Evolutionary conservation across 2,797 vertebrate species (phyloP), one percentile per base, ranked within the genome.

Genomic region (Poeciliopsis paucimaculata): DNA sequence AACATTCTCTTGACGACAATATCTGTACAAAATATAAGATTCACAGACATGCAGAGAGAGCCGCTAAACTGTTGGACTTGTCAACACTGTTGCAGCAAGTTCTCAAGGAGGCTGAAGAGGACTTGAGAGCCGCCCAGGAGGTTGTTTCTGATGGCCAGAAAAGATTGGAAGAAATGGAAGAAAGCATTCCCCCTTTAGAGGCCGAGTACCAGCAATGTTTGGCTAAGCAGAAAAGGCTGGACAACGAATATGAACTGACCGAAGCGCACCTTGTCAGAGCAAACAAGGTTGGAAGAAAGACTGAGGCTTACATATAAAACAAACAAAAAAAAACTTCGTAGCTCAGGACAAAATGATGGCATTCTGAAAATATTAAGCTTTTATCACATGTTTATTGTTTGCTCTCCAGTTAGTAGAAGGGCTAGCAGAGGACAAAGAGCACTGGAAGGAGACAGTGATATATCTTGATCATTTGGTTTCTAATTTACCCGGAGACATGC

Each of bases 361-460:
- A 34, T 62, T 18, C 28, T 62, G 13, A 39, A 66, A 66, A 39
- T 66, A 66, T 66, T 39, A 66, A 36, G 18, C 16, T 66, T 66
- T 39, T 66, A 34, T 39, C 18, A 39, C 18, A 39, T 36, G 60
- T 64, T 64, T 20, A 66, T 66, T 66, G 62, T 39, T 36, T 66
- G 34, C 78, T 86, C 72, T 80, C 4, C 90, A 99, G 98, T 96
- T 99, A 80, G 96, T 98, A 77, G 96, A 94, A 0, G 97, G 97
- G 55, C 91, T 98, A 82, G 95, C 97, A 12, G 97, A 98, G 53
- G 97, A 99, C 91, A 96, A 96, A 81, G 94, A 97, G 60, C 96
- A 96, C 75, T 99, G 98, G 98, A 96, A 94, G 84, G 96, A 97
- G 79, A 96, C 97, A 0, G 96, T 98, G 23, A 89, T 96, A 84